These are phyloP conservation scores for Phocoena sinus DNA, from an alignment of 2,113 vertebrate genomes.

Conservation along the genomic window DNA sequence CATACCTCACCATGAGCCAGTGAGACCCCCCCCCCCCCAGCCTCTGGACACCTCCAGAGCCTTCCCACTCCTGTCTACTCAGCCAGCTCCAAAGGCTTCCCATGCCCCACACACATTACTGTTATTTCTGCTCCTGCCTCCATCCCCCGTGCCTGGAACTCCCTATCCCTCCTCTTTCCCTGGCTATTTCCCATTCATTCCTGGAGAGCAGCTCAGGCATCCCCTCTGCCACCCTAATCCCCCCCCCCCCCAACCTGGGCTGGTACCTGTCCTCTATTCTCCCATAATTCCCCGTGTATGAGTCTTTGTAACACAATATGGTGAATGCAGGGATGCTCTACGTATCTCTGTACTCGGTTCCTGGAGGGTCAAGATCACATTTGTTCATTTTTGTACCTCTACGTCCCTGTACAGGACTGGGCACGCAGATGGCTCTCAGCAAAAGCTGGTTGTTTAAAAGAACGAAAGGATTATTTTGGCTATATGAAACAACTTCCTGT, in stretches of 20 bases:
- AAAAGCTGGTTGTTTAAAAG: neutral
- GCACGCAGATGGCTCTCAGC: neutral
- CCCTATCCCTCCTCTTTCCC: neutral
- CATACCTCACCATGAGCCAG: neutral
- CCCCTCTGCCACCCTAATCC: neutral
- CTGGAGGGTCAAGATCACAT: neutral
- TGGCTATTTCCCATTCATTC: neutral
- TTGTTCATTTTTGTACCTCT: neutral
- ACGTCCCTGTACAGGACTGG: neutral
- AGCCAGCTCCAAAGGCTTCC: neutral
- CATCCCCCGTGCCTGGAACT: neutral
- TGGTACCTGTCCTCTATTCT: neutral
- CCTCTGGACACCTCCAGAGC: neutral
- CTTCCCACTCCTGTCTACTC: neutral
- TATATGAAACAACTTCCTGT: neutral
- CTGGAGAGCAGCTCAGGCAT: neutral
- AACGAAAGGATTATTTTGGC: neutral
- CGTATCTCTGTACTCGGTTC: neutral
- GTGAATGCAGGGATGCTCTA: neutral
- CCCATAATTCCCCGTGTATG: rapidly evolving
- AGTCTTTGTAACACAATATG: neutral
- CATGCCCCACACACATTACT: neutral
- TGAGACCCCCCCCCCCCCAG: neutral
- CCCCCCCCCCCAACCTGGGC: neutral
- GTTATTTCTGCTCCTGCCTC: neutral